A percentile compares a stretch with the other conserved stretches of the same genome.
phyloP scores from a whole-genome alignment of 2,888 invertebrate genomes.

The Pammene fasciana region DNA sequence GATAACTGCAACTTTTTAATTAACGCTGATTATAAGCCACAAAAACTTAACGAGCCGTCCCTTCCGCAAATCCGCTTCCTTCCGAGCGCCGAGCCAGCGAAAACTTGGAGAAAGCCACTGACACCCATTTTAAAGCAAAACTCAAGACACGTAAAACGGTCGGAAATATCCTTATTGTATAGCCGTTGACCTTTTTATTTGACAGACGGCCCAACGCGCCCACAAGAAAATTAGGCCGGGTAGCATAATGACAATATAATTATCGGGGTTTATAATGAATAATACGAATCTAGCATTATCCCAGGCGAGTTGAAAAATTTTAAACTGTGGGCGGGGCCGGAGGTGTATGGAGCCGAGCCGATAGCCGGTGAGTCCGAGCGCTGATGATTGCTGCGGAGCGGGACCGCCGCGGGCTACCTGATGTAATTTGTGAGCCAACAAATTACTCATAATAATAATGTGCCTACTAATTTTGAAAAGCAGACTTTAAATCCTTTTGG shows the following conservation, averaged over 20 bases:
- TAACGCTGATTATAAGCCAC: constrained; percentile 63
- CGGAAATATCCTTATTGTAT: constrained; percentile 2
- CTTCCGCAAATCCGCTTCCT: constrained; percentile 57
- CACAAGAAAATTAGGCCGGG: constrained; percentile 44
- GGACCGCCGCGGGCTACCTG: constrained; percentile 79
- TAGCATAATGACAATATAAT: constrained; percentile 71
- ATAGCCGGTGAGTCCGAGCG: constrained; percentile 45
- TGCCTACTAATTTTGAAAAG: constrained; percentile 75
- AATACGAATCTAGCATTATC: constrained; percentile 74
- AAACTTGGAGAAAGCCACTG: constrained; percentile 16
- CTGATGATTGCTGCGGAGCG: constrained; percentile 63
- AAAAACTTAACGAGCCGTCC: constrained; percentile 57
- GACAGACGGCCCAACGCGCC: constrained; percentile 43
- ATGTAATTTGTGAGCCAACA: constrained; percentile 77
- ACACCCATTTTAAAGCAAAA: constrained; percentile 14
- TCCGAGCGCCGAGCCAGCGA: constrained; percentile 46
- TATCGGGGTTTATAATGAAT: constrained; percentile 72
- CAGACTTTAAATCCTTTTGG: constrained; percentile 57
- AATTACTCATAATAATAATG: constrained; percentile 82
- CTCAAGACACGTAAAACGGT: not conserved
- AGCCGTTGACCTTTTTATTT: constrained; percentile 46
- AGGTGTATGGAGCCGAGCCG: constrained; percentile 55
- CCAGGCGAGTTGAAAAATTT: constrained; percentile 76
- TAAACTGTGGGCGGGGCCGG: constrained; percentile 78
- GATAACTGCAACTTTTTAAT: constrained; percentile 72